A percentile compares a stretch with the other conserved stretches of the same genome.
These are phyloP conservation scores for Paramisgurnus dabryanus DNA, from an alignment of 2,113 vertebrate species.

Conservation along the genomic window DNA sequence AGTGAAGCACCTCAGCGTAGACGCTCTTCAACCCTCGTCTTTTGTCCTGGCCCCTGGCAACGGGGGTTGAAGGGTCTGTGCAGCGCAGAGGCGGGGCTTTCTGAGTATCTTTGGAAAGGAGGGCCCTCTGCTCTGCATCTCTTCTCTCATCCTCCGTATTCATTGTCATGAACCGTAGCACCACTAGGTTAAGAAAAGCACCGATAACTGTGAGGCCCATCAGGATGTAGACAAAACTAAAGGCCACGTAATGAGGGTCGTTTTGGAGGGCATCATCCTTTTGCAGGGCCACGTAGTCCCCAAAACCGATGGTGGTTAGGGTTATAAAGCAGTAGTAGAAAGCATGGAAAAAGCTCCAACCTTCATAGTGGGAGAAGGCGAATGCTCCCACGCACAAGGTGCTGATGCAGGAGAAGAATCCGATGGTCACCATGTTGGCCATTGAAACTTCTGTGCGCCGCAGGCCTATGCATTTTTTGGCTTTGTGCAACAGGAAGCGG, in stretches of 20 bases:
- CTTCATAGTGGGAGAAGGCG: conserved; percentile 92
- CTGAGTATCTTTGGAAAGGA: conserved; percentile 72
- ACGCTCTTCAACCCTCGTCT: conserved; percentile 80
- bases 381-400: conserved; percentile 89
- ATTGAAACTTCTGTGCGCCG: conserved; percentile 89
- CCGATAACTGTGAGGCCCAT: conserved; percentile 94
- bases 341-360: conserved; percentile 97
- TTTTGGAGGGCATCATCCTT: conserved; percentile 91
- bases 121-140: conserved; percentile 85
- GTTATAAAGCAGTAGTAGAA: conserved; percentile 99
- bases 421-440: conserved; percentile 99
- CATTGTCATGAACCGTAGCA: conserved; percentile 97
- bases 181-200: conserved; percentile 96
- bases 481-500: conserved; percentile 87
- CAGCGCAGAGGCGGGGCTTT: conserved; percentile 52
- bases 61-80: conserved; percentile 42
- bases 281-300: conserved; percentile 87
- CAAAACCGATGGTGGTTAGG: conserved; percentile 91
- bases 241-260: conserved; percentile 92
- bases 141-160: conserved; percentile 92
- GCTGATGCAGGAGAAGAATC: conserved; percentile 92
- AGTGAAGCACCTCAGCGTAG: conserved; percentile 91
- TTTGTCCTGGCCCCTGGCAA: conserved; percentile 44
- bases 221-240: conserved; percentile 98
- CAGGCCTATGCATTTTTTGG: conserved; percentile 90